Conservation (phyloP, 1,140 invertebrate genomes). For the Doryteuthis pealeii region DNA sequence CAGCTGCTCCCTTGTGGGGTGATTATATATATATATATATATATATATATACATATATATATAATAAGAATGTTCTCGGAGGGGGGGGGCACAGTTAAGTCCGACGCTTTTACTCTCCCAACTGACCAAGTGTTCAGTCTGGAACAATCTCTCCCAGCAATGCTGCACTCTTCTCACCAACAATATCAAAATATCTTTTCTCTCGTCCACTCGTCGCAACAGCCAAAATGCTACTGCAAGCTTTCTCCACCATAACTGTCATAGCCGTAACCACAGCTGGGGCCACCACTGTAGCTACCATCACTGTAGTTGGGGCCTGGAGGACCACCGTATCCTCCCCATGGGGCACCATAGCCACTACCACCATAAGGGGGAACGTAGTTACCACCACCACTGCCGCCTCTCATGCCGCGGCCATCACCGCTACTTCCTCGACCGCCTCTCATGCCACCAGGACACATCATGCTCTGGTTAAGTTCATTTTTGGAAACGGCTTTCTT, state of each 20-base stretch:
- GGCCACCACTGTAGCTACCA: neutral
- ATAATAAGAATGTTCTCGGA: too few species aligned
- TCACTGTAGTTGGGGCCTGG: neutral
- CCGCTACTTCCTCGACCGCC: conserved; percentile 14
- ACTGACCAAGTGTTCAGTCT: too few species aligned
- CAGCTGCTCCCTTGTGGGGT: too few species aligned
- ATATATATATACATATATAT: too few species aligned
- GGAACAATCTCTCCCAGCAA: too few species aligned
- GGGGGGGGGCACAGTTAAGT: too few species aligned
- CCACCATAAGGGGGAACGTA: neutral
- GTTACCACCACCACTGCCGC: conserved; percentile 1
- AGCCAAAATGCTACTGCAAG: too few species aligned
- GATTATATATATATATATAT: too few species aligned
- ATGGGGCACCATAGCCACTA: neutral
- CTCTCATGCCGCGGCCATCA: conserved; percentile 9
- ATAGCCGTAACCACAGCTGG: neutral
- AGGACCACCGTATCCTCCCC: neutral
- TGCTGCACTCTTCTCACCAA: too few species aligned
- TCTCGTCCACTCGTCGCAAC: too few species aligned
- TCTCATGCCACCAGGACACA: neutral
- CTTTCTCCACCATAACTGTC: neutral
- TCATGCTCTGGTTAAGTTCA: neutral
- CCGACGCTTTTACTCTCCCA: too few species aligned
- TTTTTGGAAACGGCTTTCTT: neutral
- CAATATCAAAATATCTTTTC: too few species aligned